A percentile compares a stretch with the other conserved stretches of the same genome.
Evolutionary conservation across 2,888 invertebrate genomes (phyloP).

Genomic region (Lacanobia oleracea): DNA sequence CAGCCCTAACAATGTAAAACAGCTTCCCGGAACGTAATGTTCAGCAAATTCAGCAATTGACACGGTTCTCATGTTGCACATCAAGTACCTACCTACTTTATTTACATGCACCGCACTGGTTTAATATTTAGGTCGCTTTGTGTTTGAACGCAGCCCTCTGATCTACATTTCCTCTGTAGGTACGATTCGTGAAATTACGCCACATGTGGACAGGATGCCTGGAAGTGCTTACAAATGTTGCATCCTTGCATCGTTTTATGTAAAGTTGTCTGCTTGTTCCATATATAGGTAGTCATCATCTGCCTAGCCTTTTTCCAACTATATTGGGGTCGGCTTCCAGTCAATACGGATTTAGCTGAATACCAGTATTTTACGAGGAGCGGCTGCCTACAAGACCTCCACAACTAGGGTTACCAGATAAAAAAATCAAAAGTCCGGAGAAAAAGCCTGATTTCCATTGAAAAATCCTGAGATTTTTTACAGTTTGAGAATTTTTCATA

Average conservation of each 20-base stretch:
- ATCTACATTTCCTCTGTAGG: slow-evolving; percentile 74
- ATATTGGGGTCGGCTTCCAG: too few relatives aligned
- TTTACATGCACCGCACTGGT: slow-evolving; percentile 64
- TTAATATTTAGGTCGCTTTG: slow-evolving; percentile 79
- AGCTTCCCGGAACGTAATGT: slow-evolving; percentile 80
- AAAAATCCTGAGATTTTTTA: too few relatives aligned
- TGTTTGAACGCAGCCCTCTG: slow-evolving; percentile 73
- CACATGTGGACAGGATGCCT: slow-evolving; percentile 58
- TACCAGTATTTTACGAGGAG: too few relatives aligned
- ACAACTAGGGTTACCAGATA: too few relatives aligned
- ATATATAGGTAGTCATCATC: too few relatives aligned
- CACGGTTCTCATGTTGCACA: slow-evolving; percentile 81
- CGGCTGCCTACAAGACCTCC: too few relatives aligned
- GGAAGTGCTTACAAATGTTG: slow-evolving; percentile 60
- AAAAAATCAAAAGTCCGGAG: too few relatives aligned
- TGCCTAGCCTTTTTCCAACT: too few relatives aligned
- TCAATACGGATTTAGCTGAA: too few relatives aligned
- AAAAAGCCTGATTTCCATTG: too few relatives aligned
- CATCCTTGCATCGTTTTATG: slow-evolving; percentile 22
- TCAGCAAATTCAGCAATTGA: slow-evolving; percentile 78
- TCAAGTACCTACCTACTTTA: slow-evolving; percentile 22
- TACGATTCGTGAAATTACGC: slow-evolving; percentile 62
- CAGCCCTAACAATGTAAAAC: slow-evolving; percentile 56
- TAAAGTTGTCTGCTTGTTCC: slow-evolving; percentile 9
- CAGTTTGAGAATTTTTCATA: too few relatives aligned